A percentile compares a stretch with the other conserved stretches of the same genome.
phyloP scores from a whole-genome alignment of 2,888 invertebrate species.

The Electrophaes corylata region DNA sequence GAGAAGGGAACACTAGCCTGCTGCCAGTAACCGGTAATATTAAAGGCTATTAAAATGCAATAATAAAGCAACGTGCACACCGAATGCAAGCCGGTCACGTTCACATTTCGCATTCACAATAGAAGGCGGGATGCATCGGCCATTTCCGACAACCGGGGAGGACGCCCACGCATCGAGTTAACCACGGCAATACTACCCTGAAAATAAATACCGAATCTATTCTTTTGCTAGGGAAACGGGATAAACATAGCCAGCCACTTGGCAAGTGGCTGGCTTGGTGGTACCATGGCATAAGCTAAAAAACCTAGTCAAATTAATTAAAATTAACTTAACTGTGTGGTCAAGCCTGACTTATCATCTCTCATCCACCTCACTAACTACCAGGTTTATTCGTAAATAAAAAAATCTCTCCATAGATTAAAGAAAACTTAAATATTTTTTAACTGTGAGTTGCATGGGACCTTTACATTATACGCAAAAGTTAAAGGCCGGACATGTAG shows the following conservation, averaged over 20 bases:
- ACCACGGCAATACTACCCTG: conserved; percentile 26
- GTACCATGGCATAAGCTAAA: conserved; percentile 6
- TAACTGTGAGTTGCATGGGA: background rate
- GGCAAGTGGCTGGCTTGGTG: too few species aligned
- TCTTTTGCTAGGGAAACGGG: conserved; percentile 17
- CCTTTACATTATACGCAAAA: background rate
- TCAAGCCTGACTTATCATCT: too few species aligned
- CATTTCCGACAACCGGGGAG: conserved; percentile 59
- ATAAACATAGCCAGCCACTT: conserved; percentile 13
- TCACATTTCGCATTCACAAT: conserved; percentile 63
- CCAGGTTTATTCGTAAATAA: too few species aligned
- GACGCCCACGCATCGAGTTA: conserved; percentile 43
- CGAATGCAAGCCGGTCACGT: conserved; percentile 56
- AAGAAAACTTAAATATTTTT: background rate
- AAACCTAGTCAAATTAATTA: background rate
- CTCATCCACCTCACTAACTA: too few species aligned
- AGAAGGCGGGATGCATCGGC: conserved; percentile 53
- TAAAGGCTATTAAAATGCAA: conserved; percentile 45
- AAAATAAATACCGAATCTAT: conserved; percentile 35
- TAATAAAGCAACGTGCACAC: conserved; percentile 48
- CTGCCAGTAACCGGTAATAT: conserved; percentile 37
- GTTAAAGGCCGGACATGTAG: background rate
- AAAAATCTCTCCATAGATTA: background rate
- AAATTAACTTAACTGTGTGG: too few species aligned
- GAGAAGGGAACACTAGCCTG: conserved; percentile 18